A percentile compares a stretch with the other conserved stretches of the same genome.
Evolutionary conservation across 1,140 invertebrate genomes (phyloP).

Genomic region (Meloidogyne floridensis): DNA sequence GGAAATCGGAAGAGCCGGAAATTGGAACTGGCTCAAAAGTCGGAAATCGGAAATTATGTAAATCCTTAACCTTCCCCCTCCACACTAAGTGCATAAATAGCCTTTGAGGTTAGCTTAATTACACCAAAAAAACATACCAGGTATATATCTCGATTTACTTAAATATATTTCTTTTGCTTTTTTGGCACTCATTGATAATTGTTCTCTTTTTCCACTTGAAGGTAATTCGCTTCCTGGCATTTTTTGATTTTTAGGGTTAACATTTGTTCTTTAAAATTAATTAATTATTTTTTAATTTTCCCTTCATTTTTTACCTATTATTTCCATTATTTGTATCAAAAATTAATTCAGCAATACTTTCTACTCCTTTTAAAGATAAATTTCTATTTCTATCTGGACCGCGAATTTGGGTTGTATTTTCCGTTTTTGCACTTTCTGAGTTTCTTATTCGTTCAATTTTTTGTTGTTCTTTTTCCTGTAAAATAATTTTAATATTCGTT

Average conservation of each 20-base stretch:
- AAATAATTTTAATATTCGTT: too few species aligned
- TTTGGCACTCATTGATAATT: slow-evolving; percentile 51
- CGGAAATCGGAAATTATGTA: too few species aligned
- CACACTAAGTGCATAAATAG: too few species aligned
- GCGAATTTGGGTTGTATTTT: slow-evolving; percentile 15
- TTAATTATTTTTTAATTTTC: neutral
- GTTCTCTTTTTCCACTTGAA: slow-evolving; percentile 47
- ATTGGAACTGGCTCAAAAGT: too few species aligned
- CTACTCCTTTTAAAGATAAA: slow-evolving; percentile 23
- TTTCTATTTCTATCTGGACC: slow-evolving; percentile 14
- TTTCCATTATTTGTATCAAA: slow-evolving; percentile 9
- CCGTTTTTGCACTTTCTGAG: neutral
- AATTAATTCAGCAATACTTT: slow-evolving; percentile 10
- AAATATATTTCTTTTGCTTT: slow-evolving; percentile 74
- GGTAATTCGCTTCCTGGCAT: neutral
- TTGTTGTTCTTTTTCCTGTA: slow-evolving; percentile 3
- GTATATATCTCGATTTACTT: slow-evolving; percentile 75
- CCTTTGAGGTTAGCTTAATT: too few species aligned
- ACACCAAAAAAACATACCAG: slow-evolving; percentile 66
- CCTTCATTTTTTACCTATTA: neutral
- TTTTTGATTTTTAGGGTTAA: slow-evolving; percentile 14
- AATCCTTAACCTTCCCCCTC: too few species aligned
- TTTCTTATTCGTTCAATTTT: neutral
- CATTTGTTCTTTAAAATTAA: slow-evolving; percentile 15
- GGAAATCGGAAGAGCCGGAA: too few species aligned